phyloP scores from a whole-genome alignment of 2,113 vertebrate genomes.

The Tamias sibiricus region DNA sequence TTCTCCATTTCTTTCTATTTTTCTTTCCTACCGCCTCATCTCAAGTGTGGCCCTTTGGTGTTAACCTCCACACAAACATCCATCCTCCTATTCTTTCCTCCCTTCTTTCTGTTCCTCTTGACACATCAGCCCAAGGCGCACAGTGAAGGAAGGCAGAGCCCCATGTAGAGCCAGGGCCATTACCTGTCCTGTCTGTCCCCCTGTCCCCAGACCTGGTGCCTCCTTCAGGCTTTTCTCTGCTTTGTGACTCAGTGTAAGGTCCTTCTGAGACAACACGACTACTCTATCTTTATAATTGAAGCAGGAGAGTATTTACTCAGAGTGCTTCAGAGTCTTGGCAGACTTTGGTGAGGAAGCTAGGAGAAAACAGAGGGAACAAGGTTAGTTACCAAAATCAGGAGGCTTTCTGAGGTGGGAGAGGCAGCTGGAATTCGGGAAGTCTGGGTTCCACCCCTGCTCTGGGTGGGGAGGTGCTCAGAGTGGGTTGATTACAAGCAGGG shows the following conservation, averaged over 20 bases:
- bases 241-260: background rate
- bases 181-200: too few relatives aligned
- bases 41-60: background rate
- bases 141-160: background rate
- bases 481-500: background rate
- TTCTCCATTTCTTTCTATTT: background rate
- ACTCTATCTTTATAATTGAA: background rate
- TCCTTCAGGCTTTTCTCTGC: background rate
- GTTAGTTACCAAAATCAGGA: background rate
- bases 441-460: background rate
- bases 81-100: background rate
- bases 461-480: background rate
- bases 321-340: background rate
- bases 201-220: too few relatives aligned
- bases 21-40: background rate
- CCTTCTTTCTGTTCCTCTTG: background rate
- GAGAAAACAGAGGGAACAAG: background rate
- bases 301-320: background rate
- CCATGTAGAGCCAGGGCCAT: background rate
- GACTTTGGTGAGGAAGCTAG: slow-evolving; percentile 38
- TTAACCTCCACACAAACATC: background rate
- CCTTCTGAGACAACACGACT: background rate
- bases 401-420: too few relatives aligned
- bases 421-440: background rate
- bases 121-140: background rate